A percentile compares a stretch with the other conserved stretches of the same genome.
Conservation (phyloP, 2,113 vertebrate genomes). For the Salvelinus alpinus region DNA sequence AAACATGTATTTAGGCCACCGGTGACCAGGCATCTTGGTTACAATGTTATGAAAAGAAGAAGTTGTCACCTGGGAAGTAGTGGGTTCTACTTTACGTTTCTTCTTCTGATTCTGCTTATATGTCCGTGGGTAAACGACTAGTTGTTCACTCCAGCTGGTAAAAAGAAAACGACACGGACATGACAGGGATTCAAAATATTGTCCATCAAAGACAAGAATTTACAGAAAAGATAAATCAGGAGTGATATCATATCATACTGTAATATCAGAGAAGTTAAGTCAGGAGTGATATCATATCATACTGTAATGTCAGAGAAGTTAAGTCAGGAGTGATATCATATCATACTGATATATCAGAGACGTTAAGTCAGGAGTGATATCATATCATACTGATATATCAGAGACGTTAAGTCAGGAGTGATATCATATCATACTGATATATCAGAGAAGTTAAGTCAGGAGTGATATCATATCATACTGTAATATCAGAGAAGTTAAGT, state of each 20-base stretch:
- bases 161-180: background rate
- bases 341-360: too few species aligned
- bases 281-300: too few species aligned
- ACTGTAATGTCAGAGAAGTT: background rate
- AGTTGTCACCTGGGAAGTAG: conserved; percentile 50
- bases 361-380: too few species aligned
- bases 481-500: background rate
- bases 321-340: too few species aligned
- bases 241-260: too few species aligned
- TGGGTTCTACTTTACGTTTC: conserved; percentile 62
- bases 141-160: conserved; percentile 71
- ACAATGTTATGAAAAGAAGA: background rate
- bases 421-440: too few species aligned
- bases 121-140: conserved; percentile 43
- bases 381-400: too few species aligned
- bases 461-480: too few species aligned
- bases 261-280: too few species aligned
- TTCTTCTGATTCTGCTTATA: conserved; percentile 67
- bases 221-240: too few species aligned
- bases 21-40: too few species aligned
- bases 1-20: background rate
- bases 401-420: background rate
- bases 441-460: too few species aligned
- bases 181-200: background rate
- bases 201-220: background rate